A percentile compares a stretch with the other conserved stretches of the same genome.
Conservation (phyloP, 2,888 invertebrate species). For the Drosophila maculinotata region DNA sequence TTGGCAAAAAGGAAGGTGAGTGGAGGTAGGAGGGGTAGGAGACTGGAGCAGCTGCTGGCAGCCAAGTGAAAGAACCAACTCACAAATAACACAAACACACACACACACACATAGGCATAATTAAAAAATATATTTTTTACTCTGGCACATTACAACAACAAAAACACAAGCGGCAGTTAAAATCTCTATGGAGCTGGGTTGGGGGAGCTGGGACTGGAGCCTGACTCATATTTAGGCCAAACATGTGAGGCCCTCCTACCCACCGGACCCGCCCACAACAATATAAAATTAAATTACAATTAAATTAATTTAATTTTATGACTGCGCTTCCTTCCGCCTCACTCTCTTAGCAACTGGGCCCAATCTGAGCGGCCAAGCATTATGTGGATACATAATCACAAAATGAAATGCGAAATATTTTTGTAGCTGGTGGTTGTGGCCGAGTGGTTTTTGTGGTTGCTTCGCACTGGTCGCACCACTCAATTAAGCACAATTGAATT, state of each 20-base stretch:
- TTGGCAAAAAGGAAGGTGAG: constrained; percentile 11
- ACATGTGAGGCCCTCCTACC: constrained; percentile 22
- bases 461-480: constrained; percentile 49
- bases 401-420: constrained; percentile 58
- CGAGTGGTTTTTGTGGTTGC: constrained; percentile 52
- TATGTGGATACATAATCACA: constrained; percentile 58
- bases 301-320: constrained; percentile 72
- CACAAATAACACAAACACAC: constrained; percentile 9
- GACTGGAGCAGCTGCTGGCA: constrained; percentile 36
- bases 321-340: constrained; percentile 12
- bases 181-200: constrained; percentile 11
- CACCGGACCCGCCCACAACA: constrained; percentile 12
- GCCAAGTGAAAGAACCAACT: constrained; percentile 55
- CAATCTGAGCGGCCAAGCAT: too few species aligned
- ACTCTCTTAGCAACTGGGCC: neutral
- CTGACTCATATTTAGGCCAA: constrained; percentile 64
- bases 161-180: constrained; percentile 14
- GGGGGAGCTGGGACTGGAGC: neutral
- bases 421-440: constrained; percentile 20
- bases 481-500: constrained; percentile 74
- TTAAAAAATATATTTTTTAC: constrained; percentile 70
- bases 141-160: constrained; percentile 31
- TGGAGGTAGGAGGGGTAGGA: neutral
- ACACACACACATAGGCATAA: constrained; percentile 51
- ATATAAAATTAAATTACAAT: constrained; percentile 72